phyloP scores from a whole-genome alignment of 2,888 invertebrate genomes.

The Embidobia sp. region DNA sequence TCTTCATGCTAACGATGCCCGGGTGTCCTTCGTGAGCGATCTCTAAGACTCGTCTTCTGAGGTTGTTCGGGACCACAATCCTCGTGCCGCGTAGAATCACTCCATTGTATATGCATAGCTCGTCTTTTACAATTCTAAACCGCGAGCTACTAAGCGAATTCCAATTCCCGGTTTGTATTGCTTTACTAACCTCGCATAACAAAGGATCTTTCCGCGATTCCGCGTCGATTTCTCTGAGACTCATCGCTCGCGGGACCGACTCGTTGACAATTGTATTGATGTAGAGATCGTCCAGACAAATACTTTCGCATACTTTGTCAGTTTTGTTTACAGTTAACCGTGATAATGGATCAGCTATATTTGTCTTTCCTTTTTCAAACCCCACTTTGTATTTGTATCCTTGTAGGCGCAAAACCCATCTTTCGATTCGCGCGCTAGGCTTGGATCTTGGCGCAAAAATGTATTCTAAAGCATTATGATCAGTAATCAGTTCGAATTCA shows the following conservation, averaged over 20 bases:
- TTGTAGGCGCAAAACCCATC: constrained; percentile 67
- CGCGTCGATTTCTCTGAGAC: constrained; percentile 36
- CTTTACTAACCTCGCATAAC: constrained; percentile 35
- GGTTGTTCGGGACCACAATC: constrained; percentile 11
- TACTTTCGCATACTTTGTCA: neutral
- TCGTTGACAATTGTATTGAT: neutral
- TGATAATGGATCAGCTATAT: constrained; percentile 26
- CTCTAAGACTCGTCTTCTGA: neutral
- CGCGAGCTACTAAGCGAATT: constrained; percentile 18
- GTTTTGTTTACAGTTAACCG: neutral
- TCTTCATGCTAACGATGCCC: constrained; percentile 68
- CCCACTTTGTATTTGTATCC: constrained; percentile 11
- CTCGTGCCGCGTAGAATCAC: constrained; percentile 63
- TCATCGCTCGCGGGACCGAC: constrained; percentile 33
- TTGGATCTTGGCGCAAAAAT: constrained; percentile 66
- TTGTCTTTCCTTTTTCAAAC: constrained; percentile 33
- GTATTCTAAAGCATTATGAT: constrained; percentile 73
- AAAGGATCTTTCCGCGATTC: constrained; percentile 43
- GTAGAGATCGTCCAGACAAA: neutral
- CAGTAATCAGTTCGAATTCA: constrained; percentile 73
- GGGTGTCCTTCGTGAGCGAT: constrained; percentile 73
- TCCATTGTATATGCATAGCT: constrained; percentile 52
- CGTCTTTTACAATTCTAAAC: constrained; percentile 49
- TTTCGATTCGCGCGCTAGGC: constrained; percentile 61
- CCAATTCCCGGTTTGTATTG: constrained; percentile 47